phyloP scores from a whole-genome alignment of 2,888 invertebrate genomes.

The Lithophane leautieri region DNA sequence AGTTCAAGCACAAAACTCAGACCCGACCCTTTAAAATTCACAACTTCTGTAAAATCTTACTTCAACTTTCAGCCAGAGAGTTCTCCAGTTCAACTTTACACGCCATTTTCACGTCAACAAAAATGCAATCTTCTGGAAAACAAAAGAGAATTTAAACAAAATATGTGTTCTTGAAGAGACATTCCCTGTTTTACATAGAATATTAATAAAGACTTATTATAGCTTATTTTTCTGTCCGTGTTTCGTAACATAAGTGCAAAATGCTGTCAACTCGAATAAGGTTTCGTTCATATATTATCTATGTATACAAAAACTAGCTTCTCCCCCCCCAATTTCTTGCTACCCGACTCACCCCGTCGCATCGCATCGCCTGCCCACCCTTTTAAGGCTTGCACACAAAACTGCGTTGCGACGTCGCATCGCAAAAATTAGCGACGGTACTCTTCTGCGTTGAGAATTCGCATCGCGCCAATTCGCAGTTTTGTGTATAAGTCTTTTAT shows the following conservation, averaged over 20 bases:
- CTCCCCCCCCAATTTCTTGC: no score
- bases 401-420: no score
- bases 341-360: neutral
- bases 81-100: constrained; percentile 7
- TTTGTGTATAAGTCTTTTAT: neutral
- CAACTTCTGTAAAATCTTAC: neutral
- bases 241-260: constrained; percentile 48
- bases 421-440: no score
- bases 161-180: constrained; percentile 23
- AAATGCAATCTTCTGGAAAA: constrained; percentile 28
- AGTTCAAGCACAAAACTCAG: constrained; percentile 3
- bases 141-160: constrained; percentile 27
- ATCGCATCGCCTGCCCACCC: neutral
- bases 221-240: constrained; percentile 28
- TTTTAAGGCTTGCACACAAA: neutral
- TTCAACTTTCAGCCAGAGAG: constrained; percentile 16
- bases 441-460: no score
- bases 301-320: neutral
- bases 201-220: constrained; percentile 33
- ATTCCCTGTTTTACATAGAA: constrained; percentile 35
- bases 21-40: neutral
- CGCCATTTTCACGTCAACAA: constrained; percentile 15
- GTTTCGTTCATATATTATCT: constrained; percentile 6
- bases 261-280: constrained; percentile 36
- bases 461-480: no score